Percentiles rank a stretch among this genome's conserved stretches.
phyloP scores from a whole-genome alignment of 1,140 invertebrate species.

The Copidosoma floridanum region DNA sequence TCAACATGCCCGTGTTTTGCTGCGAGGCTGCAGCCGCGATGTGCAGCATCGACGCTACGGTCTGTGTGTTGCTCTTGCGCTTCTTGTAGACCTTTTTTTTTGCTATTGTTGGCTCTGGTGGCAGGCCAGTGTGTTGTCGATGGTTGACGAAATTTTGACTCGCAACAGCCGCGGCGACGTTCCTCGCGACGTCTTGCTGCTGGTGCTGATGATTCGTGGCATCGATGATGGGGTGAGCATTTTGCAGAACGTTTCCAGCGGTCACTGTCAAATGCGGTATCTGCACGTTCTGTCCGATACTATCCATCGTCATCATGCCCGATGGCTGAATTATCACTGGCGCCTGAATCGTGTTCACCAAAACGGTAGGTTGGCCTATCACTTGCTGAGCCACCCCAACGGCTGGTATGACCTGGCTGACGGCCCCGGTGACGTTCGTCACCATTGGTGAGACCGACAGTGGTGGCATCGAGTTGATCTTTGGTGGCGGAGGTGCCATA shows the following conservation, averaged over 20 bases:
- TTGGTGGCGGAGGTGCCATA: constrained; percentile 67
- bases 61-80: constrained; percentile 68
- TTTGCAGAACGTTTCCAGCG: constrained; percentile 65
- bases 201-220: constrained; percentile 37
- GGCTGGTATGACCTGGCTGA: constrained; percentile 66
- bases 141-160: constrained; percentile 51
- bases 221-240: constrained; percentile 57
- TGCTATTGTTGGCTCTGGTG: constrained; percentile 62
- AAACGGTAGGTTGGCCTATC: constrained; percentile 72
- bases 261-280: constrained; percentile 64
- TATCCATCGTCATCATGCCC: constrained; percentile 66
- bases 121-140: constrained; percentile 62
- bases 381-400: constrained; percentile 63
- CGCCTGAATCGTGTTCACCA: constrained; percentile 78
- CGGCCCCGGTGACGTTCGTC: constrained; percentile 69
- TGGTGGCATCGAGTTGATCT: constrained; percentile 66
- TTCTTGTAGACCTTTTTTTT: constrained; percentile 74
- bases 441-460: constrained; percentile 67
- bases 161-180: constrained; percentile 43
- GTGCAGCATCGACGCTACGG: constrained; percentile 73
- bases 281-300: constrained; percentile 67
- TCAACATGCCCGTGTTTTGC: constrained; percentile 56
- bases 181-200: constrained; percentile 53
- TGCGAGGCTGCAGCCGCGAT: constrained; percentile 65
- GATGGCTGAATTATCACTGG: constrained; percentile 78